Base-by-base conservation (phyloP, 2,888 invertebrate genomes). In the Alloplasta piceator region DNA sequence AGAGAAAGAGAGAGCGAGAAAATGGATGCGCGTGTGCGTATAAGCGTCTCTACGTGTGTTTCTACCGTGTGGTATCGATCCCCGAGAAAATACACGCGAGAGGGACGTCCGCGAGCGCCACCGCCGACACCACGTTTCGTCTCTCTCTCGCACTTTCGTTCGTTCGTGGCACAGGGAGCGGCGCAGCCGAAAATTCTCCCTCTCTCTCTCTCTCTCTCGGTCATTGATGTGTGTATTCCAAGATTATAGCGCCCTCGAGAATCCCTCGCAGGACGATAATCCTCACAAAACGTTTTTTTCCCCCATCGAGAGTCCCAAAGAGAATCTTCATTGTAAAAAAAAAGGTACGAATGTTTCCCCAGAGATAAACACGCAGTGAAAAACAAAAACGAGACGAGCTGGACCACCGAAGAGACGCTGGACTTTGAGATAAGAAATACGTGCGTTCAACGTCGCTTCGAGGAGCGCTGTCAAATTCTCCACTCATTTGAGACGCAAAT, bases 31-130 rank as follows among this genome's bases (percentile, higher is more conserved):
- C 36, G 61, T 46, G 36, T 61, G 66, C n/a, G 39, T 48, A n/a
- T 39, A 16, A 56, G 36, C 16, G 52, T 52, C 52, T 64, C 43
- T 80, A 60, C 55, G 76, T 73, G 76, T 67, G 68, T 80, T 63
- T 67, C 77, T 61, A 82, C 81, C 83, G 74, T 85, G 88, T 89
- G 88, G 26, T 90, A 90, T 90, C 90, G 90, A 90, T 90, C 90
- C 87, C 84, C 84, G 86, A 81, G 87, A 86, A 86, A 2, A 26
- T 86, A 89, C 88, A 87, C 88, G 86, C 89, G 85, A 86, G 85
- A 85, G 84, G 71, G 26, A 26, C 87, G 85, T 79, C 78, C 75
- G 82, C 85, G 88, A 89, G 89, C 89, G 89, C 89, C 89, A 89
- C 88, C 88, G 89, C 89, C 89, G 89, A 87, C 88, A 85, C 74